phyloP scores from a whole-genome alignment of 2,113 vertebrate genomes.

The Gymnogyps californianus region DNA sequence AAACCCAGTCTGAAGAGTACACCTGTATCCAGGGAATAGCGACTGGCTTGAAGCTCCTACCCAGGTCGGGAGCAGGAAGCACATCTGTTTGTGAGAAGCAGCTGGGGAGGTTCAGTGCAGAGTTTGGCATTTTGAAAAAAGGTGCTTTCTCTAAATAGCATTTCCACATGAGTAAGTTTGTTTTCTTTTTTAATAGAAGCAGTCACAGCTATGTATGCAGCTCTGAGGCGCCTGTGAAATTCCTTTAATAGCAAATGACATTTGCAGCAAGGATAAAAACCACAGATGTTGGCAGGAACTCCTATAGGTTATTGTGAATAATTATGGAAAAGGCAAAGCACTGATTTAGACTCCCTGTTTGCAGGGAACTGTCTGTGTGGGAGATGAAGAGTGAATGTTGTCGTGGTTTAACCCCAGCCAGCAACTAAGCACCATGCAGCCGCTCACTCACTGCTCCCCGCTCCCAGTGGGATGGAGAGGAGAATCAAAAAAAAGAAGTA shows the following conservation, averaged over 20 bases:
- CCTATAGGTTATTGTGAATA: not conserved
- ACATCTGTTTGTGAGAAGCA: not conserved
- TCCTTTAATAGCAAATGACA: not conserved
- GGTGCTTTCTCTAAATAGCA: not conserved
- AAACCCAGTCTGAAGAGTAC: not conserved
- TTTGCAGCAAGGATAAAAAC: not conserved
- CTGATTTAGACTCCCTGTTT: not conserved
- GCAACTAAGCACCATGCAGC: too few species aligned
- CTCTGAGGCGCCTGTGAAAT: not conserved
- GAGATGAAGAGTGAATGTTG: not conserved
- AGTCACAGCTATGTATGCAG: not conserved
- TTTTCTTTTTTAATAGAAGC: not conserved
- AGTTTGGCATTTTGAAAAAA: not conserved
- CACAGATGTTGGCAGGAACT: not conserved
- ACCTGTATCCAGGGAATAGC: not conserved
- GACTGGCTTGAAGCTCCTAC: not conserved
- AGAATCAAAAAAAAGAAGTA: too few species aligned
- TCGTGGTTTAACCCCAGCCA: too few species aligned
- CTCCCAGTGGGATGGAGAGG: too few species aligned
- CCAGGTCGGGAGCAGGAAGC: not conserved
- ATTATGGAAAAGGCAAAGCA: not conserved
- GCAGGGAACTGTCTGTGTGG: not conserved
- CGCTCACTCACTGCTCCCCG: too few species aligned
- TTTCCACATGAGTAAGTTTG: not conserved
- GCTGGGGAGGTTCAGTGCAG: not conserved